Evolutionary conservation across 1,140 invertebrate genomes (phyloP), one percentile per base, ranked within the genome.

Genomic region (Macrocentrus cingulum): DNA sequence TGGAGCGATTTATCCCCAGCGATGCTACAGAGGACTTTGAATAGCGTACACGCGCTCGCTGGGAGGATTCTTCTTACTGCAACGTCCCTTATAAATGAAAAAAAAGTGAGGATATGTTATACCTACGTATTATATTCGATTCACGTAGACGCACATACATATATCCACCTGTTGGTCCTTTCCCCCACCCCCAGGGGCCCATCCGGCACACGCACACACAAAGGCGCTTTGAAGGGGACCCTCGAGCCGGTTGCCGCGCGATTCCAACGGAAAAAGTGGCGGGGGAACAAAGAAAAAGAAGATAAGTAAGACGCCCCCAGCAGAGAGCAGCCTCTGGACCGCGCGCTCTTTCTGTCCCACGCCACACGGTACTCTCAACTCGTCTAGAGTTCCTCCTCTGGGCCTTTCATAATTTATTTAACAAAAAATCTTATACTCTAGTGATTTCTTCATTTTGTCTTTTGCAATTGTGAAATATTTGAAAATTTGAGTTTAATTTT

Each of bases 271-370:
- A 49, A 25, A 32, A 39, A 53, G 9, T 39, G 50, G 8, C 34
- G 13, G 11, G 15, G 25, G 1, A 22, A 34, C 5, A 19, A 50
- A 22, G 23, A 19, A 20, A 19, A 54, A 15, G 52, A 18, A 44
- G 39, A 54, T 44, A 32, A 37, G 15, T 25, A 56, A 50, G 44
- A 34, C 67, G 74, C 73, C 75, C 74, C 74, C 73, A 79, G 74
- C 75, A 76, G 75, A 76, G 75, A 51, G 64, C 68, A 73, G 63
- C 69, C 65, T 72, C 71, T 51, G 67, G 62, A 49, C 29, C 6
- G 13, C 11, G 3, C 36, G 36, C 11, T 39, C 60, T n/a, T 46
- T 60, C 63, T 72, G 66, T 75, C 69, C 69, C 66, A 75, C 70
- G 66, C 64, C 60, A 48, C 22, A 16, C 59, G 60, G 57, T 67